Evolutionary conservation across 2,797 vertebrate species (phyloP).

Genomic region (Chloroceryle inda): DNA sequence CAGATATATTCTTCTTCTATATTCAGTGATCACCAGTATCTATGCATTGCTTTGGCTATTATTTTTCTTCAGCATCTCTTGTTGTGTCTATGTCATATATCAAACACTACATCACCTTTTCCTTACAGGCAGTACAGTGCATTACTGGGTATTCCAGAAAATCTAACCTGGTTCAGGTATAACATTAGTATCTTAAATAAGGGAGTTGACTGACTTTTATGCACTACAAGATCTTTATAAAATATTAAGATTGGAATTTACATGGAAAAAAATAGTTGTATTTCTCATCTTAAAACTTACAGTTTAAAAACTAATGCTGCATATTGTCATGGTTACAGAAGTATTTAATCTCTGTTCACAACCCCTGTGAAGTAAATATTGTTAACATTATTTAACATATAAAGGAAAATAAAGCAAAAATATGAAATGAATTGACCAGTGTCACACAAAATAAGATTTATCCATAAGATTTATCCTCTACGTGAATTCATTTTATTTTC

Average conservation of each 20-base stretch:
- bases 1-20: neutral
- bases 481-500: neutral
- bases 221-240: neutral
- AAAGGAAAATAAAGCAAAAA: neutral
- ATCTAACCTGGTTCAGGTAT: neutral
- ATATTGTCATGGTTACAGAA: neutral
- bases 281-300: neutral
- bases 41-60: neutral
- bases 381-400: neutral
- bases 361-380: neutral
- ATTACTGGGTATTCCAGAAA: neutral
- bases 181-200: neutral
- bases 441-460: neutral
- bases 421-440: neutral
- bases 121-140: neutral
- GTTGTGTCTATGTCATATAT: neutral
- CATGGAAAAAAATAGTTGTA: neutral
- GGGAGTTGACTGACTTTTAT: neutral
- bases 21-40: neutral
- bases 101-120: neutral
- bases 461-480: neutral
- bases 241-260: neutral
- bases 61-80: neutral
- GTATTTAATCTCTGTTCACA: neutral
- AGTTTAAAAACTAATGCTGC: neutral